Conservation (phyloP, 2,113 vertebrate genomes). For the Uria lomvia region DNA sequence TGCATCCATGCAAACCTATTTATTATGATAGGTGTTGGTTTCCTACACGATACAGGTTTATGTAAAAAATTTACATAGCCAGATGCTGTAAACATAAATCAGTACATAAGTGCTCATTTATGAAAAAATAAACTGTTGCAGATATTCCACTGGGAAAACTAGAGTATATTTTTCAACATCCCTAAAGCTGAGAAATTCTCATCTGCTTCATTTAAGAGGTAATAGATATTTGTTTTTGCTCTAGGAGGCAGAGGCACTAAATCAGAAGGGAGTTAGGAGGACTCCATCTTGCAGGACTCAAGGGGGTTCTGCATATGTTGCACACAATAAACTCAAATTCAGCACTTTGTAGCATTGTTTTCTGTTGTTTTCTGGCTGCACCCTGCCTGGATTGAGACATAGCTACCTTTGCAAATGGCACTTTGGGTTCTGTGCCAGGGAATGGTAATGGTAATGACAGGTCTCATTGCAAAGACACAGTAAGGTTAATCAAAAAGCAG, state of each 20-base stretch:
- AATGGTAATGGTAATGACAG: neutral
- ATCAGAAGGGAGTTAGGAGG: constrained; percentile 25
- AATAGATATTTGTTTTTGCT: constrained; percentile 22
- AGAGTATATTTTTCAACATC: constrained; percentile 9
- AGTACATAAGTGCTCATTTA: neutral
- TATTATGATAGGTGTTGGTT: neutral
- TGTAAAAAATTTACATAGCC: neutral
- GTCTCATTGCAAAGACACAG: neutral
- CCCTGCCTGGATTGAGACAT: neutral
- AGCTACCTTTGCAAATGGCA: constrained; percentile 17
- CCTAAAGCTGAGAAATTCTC: constrained; percentile 17
- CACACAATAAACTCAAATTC: neutral
- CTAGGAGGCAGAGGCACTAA: neutral
- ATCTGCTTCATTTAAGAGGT: constrained; percentile 41
- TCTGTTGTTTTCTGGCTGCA: neutral
- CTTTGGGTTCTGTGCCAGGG: constrained; percentile 4
- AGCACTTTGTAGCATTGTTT: neutral
- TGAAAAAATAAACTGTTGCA: neutral
- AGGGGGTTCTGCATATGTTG: neutral
- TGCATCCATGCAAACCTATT: neutral
- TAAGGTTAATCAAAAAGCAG: constrained; percentile 46
- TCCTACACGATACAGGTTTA: neutral
- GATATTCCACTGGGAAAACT: constrained; percentile 4
- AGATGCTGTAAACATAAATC: constrained; percentile 33
- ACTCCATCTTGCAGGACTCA: neutral